Base-by-base conservation (phyloP, 1,140 invertebrate species). In the Frieseomelitta varia region DNA sequence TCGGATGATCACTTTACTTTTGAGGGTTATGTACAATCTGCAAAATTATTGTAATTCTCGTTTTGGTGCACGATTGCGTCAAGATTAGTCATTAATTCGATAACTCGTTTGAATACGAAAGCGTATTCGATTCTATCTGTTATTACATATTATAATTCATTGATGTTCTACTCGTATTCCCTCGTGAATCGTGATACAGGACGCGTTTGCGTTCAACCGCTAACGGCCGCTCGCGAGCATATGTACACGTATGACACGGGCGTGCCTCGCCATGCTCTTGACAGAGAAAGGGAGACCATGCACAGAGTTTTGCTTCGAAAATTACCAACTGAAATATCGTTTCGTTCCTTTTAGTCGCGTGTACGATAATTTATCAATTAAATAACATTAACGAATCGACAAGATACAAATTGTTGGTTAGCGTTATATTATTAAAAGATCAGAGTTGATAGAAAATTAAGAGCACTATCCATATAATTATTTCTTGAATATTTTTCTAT, bases 141-240 rank as follows among this genome's bases (percentile, higher is more conserved):
- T 56, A 34, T 30, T 56, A 39, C 39, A 53, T 89, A 88, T 88
- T 87, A 86, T 86, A 55, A 87, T 84, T 88, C 88, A 91, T 88
- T 90, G 88, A 88, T 84, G 85, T 87, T 86, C 77, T 79, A 79
- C 74, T 88, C 88, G 78, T 88, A 86, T 72, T 81, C 79, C 74
- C 69, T 71, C 68, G 68, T 91, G 88, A 91, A 91, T 91, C 90
- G 87, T 61, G 88, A 91, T 86, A 91, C 90, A 90, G 83, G 87
- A 90, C 88, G 88, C 87, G 88, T 91, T 80, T 79, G 79, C 87
- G 90, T 89, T 91, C 85, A 90, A 91, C 87, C 63, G 87, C 79
- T 85, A 85, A 86, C 85, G 68, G 86, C 58, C 65, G 56, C 73
- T 85, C 78, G 71, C 15, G 69, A 79, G 81, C 81, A 79, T 77